Conservation (phyloP, 2,113 vertebrate species). For the Hassar affinis region DNA sequence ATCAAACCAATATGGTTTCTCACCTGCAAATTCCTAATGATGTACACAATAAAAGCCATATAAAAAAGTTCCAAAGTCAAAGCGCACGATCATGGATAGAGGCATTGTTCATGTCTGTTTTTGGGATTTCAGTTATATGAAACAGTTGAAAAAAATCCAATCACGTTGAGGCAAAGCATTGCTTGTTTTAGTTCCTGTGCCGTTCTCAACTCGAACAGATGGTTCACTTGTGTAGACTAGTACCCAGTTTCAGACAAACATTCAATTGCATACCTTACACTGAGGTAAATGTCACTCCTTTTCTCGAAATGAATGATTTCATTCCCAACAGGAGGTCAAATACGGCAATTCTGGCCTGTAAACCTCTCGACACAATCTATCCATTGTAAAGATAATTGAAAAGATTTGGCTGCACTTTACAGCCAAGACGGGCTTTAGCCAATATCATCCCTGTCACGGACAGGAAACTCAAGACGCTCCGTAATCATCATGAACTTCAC, state of each 20-base stretch:
- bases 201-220: not conserved
- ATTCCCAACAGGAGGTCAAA: slow-evolving; percentile 28
- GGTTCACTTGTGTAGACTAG: slow-evolving; percentile 6
- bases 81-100: not conserved
- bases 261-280: slow-evolving; percentile 12
- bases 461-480: slow-evolving; percentile 54
- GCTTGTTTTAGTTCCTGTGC: not conserved
- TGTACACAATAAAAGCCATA: not conserved
- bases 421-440: slow-evolving; percentile 46
- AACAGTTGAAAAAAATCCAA: not conserved
- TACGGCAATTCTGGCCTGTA: slow-evolving; percentile 37
- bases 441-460: slow-evolving; percentile 57
- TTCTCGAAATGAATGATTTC: slow-evolving; percentile 44
- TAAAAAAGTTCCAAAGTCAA: not conserved
- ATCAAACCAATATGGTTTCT: not conserved
- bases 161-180: not conserved
- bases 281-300: slow-evolving; percentile 21
- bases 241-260: not conserved
- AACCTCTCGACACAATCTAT: slow-evolving; percentile 43
- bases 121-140: not conserved
- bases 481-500: slow-evolving; percentile 62
- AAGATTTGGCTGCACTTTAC: slow-evolving; percentile 50
- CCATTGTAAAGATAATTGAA: slow-evolving; percentile 54
- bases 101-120: not conserved
- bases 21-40: not conserved